Evolutionary conservation across 2,113 vertebrate species (phyloP).

Genomic region (Paramormyrops kingsleyae): DNA sequence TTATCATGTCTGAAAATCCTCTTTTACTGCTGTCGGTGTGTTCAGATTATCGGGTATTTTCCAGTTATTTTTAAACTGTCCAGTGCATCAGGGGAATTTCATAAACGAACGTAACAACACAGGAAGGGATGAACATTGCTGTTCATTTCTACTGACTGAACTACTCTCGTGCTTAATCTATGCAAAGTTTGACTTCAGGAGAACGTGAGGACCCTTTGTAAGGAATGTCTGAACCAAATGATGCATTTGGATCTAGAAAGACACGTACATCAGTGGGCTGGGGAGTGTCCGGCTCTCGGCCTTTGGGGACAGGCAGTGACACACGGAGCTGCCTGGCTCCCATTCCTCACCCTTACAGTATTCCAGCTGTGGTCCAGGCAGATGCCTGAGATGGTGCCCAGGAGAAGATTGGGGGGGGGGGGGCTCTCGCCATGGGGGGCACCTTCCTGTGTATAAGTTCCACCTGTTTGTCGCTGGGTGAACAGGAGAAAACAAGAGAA

Average conservation of each 20-base stretch:
- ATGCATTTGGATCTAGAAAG: background rate
- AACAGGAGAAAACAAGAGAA: no score
- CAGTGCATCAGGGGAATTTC: background rate
- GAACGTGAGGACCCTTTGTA: background rate
- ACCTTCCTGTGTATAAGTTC: background rate
- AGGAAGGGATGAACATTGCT: background rate
- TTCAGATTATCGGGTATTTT: constrained; percentile 82
- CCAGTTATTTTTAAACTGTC: constrained; percentile 62
- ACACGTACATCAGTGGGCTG: background rate
- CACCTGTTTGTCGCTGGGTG: background rate
- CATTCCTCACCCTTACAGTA: background rate
- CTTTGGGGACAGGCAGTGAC: background rate
- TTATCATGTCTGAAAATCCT: constrained; percentile 20
- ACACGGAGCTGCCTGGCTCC: background rate
- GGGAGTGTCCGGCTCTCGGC: background rate
- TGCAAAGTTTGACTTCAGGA: background rate
- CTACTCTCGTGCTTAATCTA: background rate
- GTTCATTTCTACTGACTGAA: background rate
- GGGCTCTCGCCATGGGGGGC: background rate
- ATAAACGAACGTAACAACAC: background rate
- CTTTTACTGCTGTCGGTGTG: constrained; percentile 49
- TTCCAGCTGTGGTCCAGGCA: background rate
- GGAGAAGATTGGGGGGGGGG: background rate
- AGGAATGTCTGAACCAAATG: background rate
- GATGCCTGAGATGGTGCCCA: background rate